Percentiles rank a stretch among this genome's conserved stretches.
Evolutionary conservation across 2,797 vertebrate genomes (phyloP).

Genomic region (Pseudopleuronectes americanus): DNA sequence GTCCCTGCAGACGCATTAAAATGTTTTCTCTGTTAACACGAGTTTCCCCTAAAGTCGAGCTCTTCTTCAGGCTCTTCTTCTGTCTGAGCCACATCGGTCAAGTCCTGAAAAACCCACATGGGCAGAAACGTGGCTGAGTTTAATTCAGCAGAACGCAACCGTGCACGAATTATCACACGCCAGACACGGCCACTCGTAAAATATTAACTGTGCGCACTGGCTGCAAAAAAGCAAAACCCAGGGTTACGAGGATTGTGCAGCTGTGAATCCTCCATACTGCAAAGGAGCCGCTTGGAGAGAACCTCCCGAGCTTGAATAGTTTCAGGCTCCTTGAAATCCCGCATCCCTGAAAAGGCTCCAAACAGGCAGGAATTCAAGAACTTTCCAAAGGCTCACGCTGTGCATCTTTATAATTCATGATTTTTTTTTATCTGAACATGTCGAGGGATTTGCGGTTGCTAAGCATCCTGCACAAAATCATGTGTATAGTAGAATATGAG

Average conservation of each 20-base stretch:
- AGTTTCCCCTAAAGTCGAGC: slow-evolving; percentile 6
- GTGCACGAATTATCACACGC: slow-evolving; percentile 3
- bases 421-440: not conserved
- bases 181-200: not conserved
- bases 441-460: not conserved
- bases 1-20: not conserved
- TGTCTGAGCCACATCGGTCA: slow-evolving; percentile 24
- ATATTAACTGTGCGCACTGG: not conserved
- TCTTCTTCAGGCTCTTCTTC: not conserved
- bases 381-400: slow-evolving; percentile 14
- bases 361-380: slow-evolving; percentile 13
- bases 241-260: not conserved
- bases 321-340: slow-evolving; percentile 1
- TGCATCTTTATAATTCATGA: not conserved
- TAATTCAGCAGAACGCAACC: slow-evolving; percentile 5
- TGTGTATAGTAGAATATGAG: not conserved
- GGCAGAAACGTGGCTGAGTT: slow-evolving; percentile 20
- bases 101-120: slow-evolving; percentile 17
- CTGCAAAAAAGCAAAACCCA: not conserved
- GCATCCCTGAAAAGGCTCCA: slow-evolving; percentile 16
- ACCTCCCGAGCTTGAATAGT: slow-evolving; percentile 9
- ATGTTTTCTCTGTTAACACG: slow-evolving; percentile 5
- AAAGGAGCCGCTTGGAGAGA: not conserved
- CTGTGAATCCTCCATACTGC: not conserved
- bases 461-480: slow-evolving; percentile 1